Percentiles rank a stretch among this genome's conserved stretches.
Evolutionary conservation across 2,888 invertebrate genomes (phyloP).

Genomic region (Marasmarcha lunaedactyla): DNA sequence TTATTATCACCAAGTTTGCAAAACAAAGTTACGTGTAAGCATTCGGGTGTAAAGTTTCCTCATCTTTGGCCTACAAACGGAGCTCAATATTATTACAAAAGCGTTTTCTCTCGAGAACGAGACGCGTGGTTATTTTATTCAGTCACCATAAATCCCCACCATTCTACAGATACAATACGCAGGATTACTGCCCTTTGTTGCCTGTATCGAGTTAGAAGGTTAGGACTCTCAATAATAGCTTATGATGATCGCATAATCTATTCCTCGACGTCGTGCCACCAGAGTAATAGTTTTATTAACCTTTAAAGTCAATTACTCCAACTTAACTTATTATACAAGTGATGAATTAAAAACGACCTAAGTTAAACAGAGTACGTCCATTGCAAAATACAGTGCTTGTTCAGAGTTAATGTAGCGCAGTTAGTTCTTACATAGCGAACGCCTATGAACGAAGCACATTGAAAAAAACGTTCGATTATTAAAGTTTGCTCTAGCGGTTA

Average conservation of each 20-base stretch:
- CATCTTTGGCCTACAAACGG: slow-evolving; percentile 26
- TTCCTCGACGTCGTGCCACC: slow-evolving; percentile 21
- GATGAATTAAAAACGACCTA: slow-evolving; percentile 10
- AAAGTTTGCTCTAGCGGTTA: slow-evolving; percentile 13
- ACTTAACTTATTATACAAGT: slow-evolving; percentile 7
- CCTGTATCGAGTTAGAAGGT: slow-evolving; percentile 49
- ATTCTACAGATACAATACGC: slow-evolving; percentile 52
- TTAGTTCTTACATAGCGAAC: too few species aligned
- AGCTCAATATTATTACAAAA: slow-evolving; percentile 43
- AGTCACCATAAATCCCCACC: slow-evolving; percentile 48
- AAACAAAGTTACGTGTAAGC: too few species aligned
- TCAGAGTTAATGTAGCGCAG: too few species aligned
- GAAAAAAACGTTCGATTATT: slow-evolving; percentile 12
- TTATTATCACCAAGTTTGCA: too few species aligned
- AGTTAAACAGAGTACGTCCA: neutral
- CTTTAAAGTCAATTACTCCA: slow-evolving; percentile 1
- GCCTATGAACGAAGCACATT: neutral
- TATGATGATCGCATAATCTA: slow-evolving; percentile 26
- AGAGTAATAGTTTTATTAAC: slow-evolving; percentile 4
- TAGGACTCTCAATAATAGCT: slow-evolving; percentile 44
- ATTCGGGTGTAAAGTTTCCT: slow-evolving; percentile 22
- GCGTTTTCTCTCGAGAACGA: slow-evolving; percentile 34
- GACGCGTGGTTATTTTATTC: slow-evolving; percentile 51
- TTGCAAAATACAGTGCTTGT: too few species aligned
- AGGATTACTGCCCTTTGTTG: slow-evolving; percentile 46